A percentile compares a stretch with the other conserved stretches of the same genome.
Conservation (phyloP, 2,888 invertebrate species). For the Orchesellides sinensis region DNA sequence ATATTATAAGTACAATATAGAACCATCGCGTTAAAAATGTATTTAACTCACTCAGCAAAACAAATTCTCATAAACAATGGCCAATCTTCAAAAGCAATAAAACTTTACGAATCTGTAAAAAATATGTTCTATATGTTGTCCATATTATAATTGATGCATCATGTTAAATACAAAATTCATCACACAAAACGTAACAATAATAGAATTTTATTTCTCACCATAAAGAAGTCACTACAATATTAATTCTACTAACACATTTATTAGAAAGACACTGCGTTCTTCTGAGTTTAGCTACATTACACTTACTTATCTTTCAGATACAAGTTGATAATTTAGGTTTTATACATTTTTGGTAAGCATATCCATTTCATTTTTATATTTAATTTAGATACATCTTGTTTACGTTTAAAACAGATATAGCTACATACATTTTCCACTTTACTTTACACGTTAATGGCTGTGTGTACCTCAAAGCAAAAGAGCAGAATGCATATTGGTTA, state of each 20-base stretch:
- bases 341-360: slow-evolving; percentile 47
- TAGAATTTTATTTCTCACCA: slow-evolving; percentile 29
- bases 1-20: background rate
- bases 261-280: slow-evolving; percentile 62
- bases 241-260: slow-evolving; percentile 52
- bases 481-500: no score
- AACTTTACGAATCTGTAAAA: no score
- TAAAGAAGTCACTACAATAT: slow-evolving; percentile 16
- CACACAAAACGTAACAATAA: slow-evolving; percentile 1
- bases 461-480: no score
- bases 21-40: background rate
- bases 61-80: background rate
- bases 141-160: no score
- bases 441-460: no score
- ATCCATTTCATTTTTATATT: background rate
- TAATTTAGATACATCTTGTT: slow-evolving; percentile 15
- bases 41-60: background rate
- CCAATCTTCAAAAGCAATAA: no score
- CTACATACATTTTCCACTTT: background rate
- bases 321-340: slow-evolving; percentile 4
- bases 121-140: no score
- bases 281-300: slow-evolving; percentile 36
- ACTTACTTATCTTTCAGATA: background rate
- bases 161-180: no score
- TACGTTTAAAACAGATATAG: slow-evolving; percentile 3